phyloP scores from a whole-genome alignment of 2,113 vertebrate species.

The Pollachius pollachius region DNA sequence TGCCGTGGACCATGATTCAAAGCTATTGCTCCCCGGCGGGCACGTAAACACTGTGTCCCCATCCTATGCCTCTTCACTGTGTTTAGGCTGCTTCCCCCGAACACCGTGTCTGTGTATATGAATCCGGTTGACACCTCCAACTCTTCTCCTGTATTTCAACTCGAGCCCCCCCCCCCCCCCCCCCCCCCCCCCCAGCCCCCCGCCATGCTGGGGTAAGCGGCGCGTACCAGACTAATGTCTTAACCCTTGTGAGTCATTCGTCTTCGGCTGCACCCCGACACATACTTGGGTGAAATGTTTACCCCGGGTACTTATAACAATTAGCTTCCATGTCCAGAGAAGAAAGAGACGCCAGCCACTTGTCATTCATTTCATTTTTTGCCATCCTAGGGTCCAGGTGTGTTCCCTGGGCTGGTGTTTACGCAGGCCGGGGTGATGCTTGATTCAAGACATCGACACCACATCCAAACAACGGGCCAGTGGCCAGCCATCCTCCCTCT shows the following conservation, averaged over 20 bases:
- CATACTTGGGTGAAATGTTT: conserved; percentile 71
- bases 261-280: conserved; percentile 46
- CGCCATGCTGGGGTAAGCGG: conserved; percentile 7
- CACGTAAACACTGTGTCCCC: conserved; percentile 16
- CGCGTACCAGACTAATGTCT: conserved; percentile 27
- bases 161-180: conserved; percentile 45
- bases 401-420: conserved; percentile 66
- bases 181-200: conserved; percentile 9
- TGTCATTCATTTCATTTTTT: conserved; percentile 51
- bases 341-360: conserved; percentile 38
- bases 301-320: conserved; percentile 59
- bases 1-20: no score
- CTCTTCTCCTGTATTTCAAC: conserved; percentile 25
- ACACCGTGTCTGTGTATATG: conserved; percentile 44
- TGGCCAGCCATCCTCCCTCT: conserved; percentile 38
- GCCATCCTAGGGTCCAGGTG: conserved; percentile 57
- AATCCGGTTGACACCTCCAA: conserved; percentile 24
- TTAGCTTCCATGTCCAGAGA: conserved; percentile 56
- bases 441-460: conserved; percentile 72
- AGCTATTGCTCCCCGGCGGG: background rate
- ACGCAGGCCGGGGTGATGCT: conserved; percentile 68
- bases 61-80: conserved; percentile 29
- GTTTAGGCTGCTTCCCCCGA: conserved; percentile 43
- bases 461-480: conserved; percentile 69
- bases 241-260: conserved; percentile 28